Base-by-base conservation (phyloP, 2,797 vertebrate genomes). In the Cottoperca gobio region DNA sequence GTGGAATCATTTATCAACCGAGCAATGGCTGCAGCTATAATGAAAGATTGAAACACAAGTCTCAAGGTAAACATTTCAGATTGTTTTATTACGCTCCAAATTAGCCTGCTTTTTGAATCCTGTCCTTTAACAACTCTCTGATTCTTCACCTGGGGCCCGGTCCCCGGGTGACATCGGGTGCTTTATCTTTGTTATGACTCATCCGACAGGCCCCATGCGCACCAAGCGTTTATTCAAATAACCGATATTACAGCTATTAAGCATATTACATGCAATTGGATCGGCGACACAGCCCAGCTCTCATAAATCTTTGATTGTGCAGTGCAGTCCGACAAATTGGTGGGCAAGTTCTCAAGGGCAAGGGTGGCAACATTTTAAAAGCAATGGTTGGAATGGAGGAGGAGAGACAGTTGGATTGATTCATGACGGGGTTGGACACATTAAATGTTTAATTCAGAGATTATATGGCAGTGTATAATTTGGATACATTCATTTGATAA, bases 201-300 rank as follows among this genome's bases (percentile, higher is more conserved):
- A 69, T 80, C 79, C 60, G 73, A 77, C 84, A 37, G 67, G 64
- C 62, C 54, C 62, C 73, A 39, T 66, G 82, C 67, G 68, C 90
- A 76, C 80, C 72, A 46, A 76, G 64, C 76, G 79, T 89, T 88
- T 87, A 83, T 89, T 92, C 78, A 91, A 89, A 91, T 90, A 88
- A 89, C 80, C 91, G 66, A 86, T 92, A 90, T 92, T 90, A 86
- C 86, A 86, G 88, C 85, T 73, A 87, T 89, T 89, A 82, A 81
- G 71, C 86, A 78, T 86, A 88, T 90, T 88, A 90, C 78, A 78
- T 69, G 71, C 80, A 73, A 79, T 67, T 79, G 70, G 73, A 89
- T 80, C 17, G 8, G 79, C 73, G 63, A 60, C 46, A 43, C 40
- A 65, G 57, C 54, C 65, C 63, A 39, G 64, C 66, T 43, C 71